Conservation (phyloP, 2,888 invertebrate genomes). For the Capitulum mitella region DNA sequence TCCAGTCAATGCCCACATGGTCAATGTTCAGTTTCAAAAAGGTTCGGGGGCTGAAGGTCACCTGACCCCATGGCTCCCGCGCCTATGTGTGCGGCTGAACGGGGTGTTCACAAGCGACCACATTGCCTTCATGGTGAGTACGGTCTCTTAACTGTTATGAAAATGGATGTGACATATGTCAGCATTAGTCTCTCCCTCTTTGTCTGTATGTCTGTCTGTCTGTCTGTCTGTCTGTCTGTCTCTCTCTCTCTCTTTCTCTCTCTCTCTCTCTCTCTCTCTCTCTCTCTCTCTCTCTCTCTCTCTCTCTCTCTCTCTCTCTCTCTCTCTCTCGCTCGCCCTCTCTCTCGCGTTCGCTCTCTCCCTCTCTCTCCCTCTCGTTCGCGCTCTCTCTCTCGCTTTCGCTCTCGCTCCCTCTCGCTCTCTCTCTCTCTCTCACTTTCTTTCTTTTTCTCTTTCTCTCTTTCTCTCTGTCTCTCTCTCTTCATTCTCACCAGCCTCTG, state of each 20-base stretch:
- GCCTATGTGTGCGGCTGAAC: no score
- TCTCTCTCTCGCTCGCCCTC: slow-evolving; percentile 16
- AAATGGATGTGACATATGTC: neutral
- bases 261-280: slow-evolving; percentile 20
- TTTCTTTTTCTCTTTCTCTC: slow-evolving; percentile 20
- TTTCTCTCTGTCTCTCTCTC: neutral
- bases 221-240: neutral
- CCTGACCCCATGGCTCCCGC: no score
- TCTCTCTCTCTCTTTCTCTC: slow-evolving; percentile 23
- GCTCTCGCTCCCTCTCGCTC: slow-evolving; percentile 16
- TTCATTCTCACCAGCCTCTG: neutral
- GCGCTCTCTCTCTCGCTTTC: slow-evolving; percentile 19
- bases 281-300: slow-evolving; percentile 23
- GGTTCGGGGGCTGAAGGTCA: no score
- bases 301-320: slow-evolving; percentile 24
- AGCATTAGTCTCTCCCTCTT: no score
- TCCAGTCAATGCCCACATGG: no score
- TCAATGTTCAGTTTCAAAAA: no score
- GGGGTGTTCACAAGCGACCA: no score
- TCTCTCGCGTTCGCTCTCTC: slow-evolving; percentile 23
- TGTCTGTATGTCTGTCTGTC: neutral
- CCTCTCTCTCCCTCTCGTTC: neutral
- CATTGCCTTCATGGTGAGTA: no score
- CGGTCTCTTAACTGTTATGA: neutral
- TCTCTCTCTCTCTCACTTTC: slow-evolving; percentile 22